Evolutionary conservation across 2,113 vertebrate genomes (phyloP).

Genomic region (Caloenas nicobarica): DNA sequence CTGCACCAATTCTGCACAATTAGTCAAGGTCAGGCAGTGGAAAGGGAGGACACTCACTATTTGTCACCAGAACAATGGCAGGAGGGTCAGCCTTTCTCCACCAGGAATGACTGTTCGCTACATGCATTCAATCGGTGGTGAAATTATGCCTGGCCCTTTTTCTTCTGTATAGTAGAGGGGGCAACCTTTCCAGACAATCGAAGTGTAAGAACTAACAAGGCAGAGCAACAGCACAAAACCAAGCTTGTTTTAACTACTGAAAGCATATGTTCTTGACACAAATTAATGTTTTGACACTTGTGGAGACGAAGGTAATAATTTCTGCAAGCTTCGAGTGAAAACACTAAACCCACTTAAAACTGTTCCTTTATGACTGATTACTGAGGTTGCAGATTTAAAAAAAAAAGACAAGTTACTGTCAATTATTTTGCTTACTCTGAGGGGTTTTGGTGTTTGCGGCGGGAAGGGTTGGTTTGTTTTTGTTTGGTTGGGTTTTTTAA

Average conservation of each 20-base stretch:
- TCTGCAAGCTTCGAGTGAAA: background rate
- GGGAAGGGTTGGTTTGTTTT: background rate
- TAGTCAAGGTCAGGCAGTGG: conserved; percentile 80
- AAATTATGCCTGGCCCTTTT: conserved; percentile 47
- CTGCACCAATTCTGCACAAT: conserved; percentile 79
- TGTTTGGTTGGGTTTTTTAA: background rate
- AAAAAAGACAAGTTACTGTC: background rate
- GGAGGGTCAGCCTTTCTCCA: conserved; percentile 45
- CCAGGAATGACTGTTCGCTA: conserved; percentile 22
- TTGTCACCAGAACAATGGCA: conserved; percentile 78
- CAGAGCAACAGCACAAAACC: conserved; percentile 60
- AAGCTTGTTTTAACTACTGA: conserved; percentile 71
- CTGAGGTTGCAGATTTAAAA: background rate
- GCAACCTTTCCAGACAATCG: conserved; percentile 33
- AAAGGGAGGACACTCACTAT: conserved; percentile 78
- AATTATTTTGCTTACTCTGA: background rate
- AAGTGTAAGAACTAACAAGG: conserved; percentile 51
- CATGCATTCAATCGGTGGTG: conserved; percentile 47
- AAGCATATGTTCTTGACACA: conserved; percentile 75
- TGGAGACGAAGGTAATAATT: background rate
- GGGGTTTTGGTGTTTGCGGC: background rate
- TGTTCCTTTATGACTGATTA: background rate
- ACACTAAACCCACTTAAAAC: background rate
- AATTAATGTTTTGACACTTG: conserved; percentile 53
- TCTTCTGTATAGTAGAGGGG: conserved; percentile 19